phyloP scores from a whole-genome alignment of 2,113 vertebrate species.

The Terrapene triunguis region DNA sequence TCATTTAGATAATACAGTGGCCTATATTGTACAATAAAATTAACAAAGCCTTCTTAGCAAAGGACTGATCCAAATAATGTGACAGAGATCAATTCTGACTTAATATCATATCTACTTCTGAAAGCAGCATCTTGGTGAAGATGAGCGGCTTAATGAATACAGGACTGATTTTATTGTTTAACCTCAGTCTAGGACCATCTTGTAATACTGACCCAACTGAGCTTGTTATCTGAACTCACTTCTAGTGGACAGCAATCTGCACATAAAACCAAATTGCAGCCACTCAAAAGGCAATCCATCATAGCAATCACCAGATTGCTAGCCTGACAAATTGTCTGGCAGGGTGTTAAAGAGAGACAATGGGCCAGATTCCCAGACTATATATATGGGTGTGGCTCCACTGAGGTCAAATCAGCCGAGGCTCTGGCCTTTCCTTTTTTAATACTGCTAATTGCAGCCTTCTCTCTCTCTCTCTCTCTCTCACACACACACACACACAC shows the following conservation, averaged over 20 bases:
- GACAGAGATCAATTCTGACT: conserved; percentile 41
- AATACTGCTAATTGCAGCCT: background rate
- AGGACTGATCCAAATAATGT: background rate
- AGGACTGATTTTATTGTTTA: background rate
- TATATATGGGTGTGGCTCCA: background rate
- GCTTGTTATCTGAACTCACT: background rate
- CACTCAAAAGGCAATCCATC: background rate
- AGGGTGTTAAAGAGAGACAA: background rate
- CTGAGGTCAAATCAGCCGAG: background rate
- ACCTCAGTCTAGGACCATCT: conserved; percentile 7
- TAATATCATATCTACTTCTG: background rate
- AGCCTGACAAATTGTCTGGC: background rate
- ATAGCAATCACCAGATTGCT: background rate
- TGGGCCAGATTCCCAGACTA: background rate
- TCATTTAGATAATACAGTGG: conserved; percentile 4
- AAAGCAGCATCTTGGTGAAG: background rate
- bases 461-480: background rate
- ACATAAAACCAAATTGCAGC: background rate
- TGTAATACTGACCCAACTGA: conserved; percentile 12
- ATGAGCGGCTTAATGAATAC: conserved; percentile 21
- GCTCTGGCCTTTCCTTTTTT: background rate
- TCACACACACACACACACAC: background rate
- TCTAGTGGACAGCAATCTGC: background rate
- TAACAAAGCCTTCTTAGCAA: conserved; percentile 8
- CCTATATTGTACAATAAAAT: background rate